Base-by-base conservation (phyloP, 2,888 invertebrate genomes). In the Bhutanitis thaidina region DNA sequence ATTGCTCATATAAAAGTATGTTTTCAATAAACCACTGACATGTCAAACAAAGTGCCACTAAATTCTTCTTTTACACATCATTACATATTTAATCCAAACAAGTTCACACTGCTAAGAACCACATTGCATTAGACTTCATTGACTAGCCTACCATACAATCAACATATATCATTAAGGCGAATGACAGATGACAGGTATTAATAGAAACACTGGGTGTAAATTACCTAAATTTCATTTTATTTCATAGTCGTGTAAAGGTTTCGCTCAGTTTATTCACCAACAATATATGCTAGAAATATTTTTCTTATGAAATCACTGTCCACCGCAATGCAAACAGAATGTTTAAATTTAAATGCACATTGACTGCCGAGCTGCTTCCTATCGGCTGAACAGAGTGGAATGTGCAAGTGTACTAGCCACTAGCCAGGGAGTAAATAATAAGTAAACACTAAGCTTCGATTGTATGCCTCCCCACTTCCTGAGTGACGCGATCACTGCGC, bases 141-240 rank as follows among this genome's bases (percentile, higher is more conserved):
- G 39, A 45, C 35, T 40, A 34, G 25, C 15, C 61, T 55, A 56
- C 47, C 34, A 45, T 50, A 56, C 38, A 20, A 45, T 34, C 5
- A 5, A 20, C 20, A 20, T 20, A 45, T 43, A 32, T 9, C 13
- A 49, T 29, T 25, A 48, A 58, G 30, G 20, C 25, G 13, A 7
- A 38, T 35, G 15, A 44, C 16, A 45, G 13, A 51, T 45, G 40
- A 16, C 39, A 20, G 16, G 10, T 20, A 35, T 15, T 35, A 40
- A 40, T 48, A 9, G 14, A 45, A 52, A 51, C 41, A 50, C 39
- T 41, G n/a, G 14, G 43, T 48, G 16, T 43, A 35, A 47, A 38
- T 48, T 60, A 89, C 88, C 88, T 82, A 85, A 79, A 76, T 88
- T 83, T 87, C 88, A 89, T 89, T 78, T 88, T 89, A 87, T 81